Conservation (phyloP, 2,888 invertebrate genomes). For the Nezara viridula region DNA sequence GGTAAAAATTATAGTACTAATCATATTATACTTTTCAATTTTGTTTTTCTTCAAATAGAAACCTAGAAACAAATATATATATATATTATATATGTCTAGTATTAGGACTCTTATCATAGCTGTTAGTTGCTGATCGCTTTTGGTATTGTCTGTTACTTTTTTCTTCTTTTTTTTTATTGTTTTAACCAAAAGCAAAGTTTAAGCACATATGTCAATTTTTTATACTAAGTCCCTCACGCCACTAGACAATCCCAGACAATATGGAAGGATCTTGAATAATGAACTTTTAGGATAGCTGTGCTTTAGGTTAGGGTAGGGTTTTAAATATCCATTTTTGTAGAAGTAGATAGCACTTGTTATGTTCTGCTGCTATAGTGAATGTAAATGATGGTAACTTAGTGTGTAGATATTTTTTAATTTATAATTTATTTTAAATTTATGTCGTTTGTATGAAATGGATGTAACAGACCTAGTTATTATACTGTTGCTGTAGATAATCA, state of each 20-base stretch:
- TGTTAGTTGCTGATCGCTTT: conserved; percentile 42
- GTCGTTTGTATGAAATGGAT: not conserved
- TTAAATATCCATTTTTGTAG: conserved; percentile 31
- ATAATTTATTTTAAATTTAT: conserved; percentile 12
- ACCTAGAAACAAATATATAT: conserved; percentile 10
- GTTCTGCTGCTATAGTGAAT: conserved; percentile 13
- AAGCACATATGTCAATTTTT: conserved; percentile 57
- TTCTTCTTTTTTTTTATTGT: conserved; percentile 34
- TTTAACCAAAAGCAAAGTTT: conserved; percentile 40
- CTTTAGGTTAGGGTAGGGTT: conserved; percentile 52
- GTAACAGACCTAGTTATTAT: conserved; percentile 8
- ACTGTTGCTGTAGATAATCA: conserved; percentile 22
- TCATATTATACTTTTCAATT: not conserved
- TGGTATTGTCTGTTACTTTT: conserved; percentile 11
- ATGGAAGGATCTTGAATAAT: conserved; percentile 47
- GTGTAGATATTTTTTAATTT: conserved; percentile 4
- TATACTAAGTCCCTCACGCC: conserved; percentile 50
- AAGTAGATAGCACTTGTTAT: conserved; percentile 21
- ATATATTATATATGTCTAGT: conserved; percentile 27
- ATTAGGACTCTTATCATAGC: conserved; percentile 31
- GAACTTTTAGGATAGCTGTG: conserved; percentile 36
- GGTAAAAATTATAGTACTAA: not conserved
- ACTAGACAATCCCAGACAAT: conserved; percentile 58
- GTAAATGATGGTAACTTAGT: not conserved
- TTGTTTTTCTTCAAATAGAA: not conserved